A percentile compares a stretch with the other conserved stretches of the same genome.
These are phyloP conservation scores for Eriocheir sinensis DNA, from an alignment of 1,140 invertebrate genomes.

Conservation along the genomic window DNA sequence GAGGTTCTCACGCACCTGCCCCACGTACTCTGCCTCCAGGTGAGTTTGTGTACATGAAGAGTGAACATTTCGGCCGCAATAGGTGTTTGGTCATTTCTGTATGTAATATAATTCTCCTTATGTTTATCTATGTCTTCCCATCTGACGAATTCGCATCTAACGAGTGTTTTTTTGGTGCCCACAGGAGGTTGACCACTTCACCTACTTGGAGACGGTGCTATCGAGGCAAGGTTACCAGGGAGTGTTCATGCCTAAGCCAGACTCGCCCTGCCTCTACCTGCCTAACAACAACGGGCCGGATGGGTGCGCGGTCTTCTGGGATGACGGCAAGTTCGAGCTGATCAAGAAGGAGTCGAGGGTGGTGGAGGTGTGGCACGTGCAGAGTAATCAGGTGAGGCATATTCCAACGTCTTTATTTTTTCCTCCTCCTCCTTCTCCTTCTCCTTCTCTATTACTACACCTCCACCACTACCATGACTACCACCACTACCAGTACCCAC, in stretches of 20 bases:
- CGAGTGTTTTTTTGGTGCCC: too few species aligned
- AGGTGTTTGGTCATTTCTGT: neutral
- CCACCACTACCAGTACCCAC: neutral
- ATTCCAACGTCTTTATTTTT: too few species aligned
- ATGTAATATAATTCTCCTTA: neutral
- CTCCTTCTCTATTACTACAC: too few species aligned
- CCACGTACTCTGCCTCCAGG: constrained; percentile 89
- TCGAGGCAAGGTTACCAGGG: constrained; percentile 87
- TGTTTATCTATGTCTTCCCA: neutral
- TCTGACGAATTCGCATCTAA: too few species aligned
- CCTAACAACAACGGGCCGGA: constrained; percentile 89
- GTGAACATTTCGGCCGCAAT: too few species aligned
- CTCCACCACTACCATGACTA: too few species aligned
- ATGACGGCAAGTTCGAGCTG: constrained; percentile 86
- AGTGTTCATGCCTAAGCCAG: constrained; percentile 89
- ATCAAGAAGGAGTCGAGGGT: constrained; percentile 85
- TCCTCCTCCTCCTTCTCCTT: too few species aligned
- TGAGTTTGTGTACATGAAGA: too few species aligned
- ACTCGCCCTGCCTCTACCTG: constrained; percentile 90
- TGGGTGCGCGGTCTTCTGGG: constrained; percentile 90
- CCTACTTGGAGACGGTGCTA: constrained; percentile 86
- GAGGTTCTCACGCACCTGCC: constrained; percentile 88
- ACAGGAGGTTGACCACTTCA: constrained; percentile 90
- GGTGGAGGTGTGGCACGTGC: constrained; percentile 87
- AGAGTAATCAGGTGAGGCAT: constrained; percentile 89